phyloP scores from a whole-genome alignment of 2,797 vertebrate species.

The Tokudaia muenninki region DNA sequence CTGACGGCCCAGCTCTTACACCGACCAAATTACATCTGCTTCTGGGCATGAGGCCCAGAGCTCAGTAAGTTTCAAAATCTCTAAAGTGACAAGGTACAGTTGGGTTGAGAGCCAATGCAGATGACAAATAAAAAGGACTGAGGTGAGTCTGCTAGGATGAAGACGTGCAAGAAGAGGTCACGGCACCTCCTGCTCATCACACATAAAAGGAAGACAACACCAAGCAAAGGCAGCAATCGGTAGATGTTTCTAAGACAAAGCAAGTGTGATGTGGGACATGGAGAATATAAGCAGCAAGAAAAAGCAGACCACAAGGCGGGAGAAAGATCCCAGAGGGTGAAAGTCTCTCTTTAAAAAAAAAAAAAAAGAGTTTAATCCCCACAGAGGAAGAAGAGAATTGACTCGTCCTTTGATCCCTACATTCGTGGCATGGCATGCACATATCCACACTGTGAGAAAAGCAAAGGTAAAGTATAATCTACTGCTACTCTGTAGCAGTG shows the following conservation, averaged over 20 bases:
- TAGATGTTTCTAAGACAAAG: neutral
- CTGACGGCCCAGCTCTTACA: neutral
- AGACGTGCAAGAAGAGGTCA: neutral
- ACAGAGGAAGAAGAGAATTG: neutral
- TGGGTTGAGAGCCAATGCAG: conserved; percentile 13
- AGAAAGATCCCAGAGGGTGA: neutral
- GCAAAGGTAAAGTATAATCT: neutral
- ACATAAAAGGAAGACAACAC: neutral
- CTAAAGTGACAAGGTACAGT: neutral
- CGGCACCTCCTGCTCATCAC: neutral
- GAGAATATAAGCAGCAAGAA: neutral
- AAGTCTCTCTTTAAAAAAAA: neutral
- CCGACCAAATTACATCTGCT: conserved; percentile 16
- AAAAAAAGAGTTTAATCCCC: neutral
- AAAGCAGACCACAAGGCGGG: neutral
- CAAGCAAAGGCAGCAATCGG: neutral
- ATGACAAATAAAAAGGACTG: neutral
- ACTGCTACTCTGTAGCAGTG: neutral
- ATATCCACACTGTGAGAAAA: neutral
- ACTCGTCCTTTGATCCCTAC: neutral
- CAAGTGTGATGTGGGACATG: neutral
- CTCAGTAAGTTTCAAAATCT: conserved; percentile 55
- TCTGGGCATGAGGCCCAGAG: conserved; percentile 51
- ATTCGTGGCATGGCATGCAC: neutral
- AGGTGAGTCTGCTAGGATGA: neutral